Evolutionary conservation across 2,888 invertebrate genomes (phyloP).

Genomic region (Arrhopalites spinosus): DNA sequence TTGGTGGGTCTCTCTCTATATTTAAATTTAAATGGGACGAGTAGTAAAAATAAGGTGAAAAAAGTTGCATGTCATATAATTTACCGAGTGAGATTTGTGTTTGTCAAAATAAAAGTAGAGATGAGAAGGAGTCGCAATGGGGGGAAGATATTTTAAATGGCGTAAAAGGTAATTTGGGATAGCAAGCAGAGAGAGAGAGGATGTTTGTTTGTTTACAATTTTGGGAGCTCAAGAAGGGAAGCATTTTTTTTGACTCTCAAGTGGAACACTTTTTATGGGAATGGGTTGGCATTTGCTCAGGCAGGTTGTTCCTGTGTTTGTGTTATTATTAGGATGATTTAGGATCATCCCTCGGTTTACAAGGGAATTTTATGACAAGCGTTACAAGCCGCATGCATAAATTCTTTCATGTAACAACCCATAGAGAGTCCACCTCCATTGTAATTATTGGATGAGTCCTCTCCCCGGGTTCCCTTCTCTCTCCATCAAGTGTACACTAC

Average conservation of each 20-base stretch:
- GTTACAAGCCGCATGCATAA: background rate
- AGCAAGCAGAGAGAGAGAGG: too few species aligned
- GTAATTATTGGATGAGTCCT: background rate
- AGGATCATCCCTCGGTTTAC: slow-evolving; percentile 1
- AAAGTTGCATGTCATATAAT: too few species aligned
- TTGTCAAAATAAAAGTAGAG: slow-evolving; percentile 2
- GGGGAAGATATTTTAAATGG: background rate
- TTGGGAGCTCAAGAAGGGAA: background rate
- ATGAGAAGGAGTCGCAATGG: background rate
- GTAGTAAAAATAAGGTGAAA: too few species aligned
- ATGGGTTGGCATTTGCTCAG: slow-evolving; percentile 28
- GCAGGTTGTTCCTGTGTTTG: slow-evolving; percentile 8
- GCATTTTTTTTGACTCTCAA: slow-evolving; percentile 7
- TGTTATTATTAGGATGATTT: slow-evolving; percentile 37
- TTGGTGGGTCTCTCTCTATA: too few species aligned
- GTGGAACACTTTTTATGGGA: slow-evolving; percentile 28
- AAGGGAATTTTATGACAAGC: background rate
- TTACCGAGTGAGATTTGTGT: too few species aligned
- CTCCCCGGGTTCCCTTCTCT: background rate
- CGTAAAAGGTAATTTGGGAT: background rate
- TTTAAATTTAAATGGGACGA: too few species aligned
- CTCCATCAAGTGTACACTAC: too few species aligned
- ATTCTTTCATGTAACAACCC: background rate
- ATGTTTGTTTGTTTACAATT: slow-evolving; percentile 12
- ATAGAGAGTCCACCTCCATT: background rate